A percentile compares a stretch with the other conserved stretches of the same genome.
phyloP scores from a whole-genome alignment of 2,888 invertebrate species.

The Coenonympha glycerion region DNA sequence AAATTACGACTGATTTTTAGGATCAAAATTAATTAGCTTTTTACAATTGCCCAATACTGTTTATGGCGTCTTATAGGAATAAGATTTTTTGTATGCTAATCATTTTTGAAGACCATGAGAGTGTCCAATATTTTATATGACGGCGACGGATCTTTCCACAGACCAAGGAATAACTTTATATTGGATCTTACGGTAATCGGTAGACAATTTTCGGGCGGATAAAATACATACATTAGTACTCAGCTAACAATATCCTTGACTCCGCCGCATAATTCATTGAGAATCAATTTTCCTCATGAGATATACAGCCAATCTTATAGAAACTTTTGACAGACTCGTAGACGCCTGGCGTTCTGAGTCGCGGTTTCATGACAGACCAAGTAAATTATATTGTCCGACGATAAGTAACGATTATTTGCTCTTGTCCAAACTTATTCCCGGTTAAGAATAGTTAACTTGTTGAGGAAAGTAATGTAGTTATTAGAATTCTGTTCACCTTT shows the following conservation, averaged over 20 bases:
- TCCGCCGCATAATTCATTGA: neutral
- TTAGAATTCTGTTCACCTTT: neutral
- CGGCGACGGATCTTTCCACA: too few species aligned
- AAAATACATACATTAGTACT: too few species aligned
- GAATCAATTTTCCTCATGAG: neutral
- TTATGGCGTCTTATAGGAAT: too few species aligned
- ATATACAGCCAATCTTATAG: neutral
- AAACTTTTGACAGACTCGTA: neutral
- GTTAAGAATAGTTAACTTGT: neutral
- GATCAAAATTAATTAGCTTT: too few species aligned
- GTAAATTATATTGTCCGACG: neutral
- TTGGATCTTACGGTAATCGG: too few species aligned
- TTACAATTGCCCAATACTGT: too few species aligned
- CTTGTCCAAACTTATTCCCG: neutral
- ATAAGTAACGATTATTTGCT: neutral
- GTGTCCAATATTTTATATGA: too few species aligned
- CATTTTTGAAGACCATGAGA: too few species aligned
- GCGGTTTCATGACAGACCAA: neutral
- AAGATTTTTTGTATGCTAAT: too few species aligned
- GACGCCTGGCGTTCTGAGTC: neutral
- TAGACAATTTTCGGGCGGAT: too few species aligned
- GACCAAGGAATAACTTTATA: too few species aligned
- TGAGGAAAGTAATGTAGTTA: neutral
- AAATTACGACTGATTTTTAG: too few species aligned
- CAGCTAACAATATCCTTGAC: neutral